phyloP scores from a whole-genome alignment of 2,888 invertebrate genomes.

The Heliconius ethilla region DNA sequence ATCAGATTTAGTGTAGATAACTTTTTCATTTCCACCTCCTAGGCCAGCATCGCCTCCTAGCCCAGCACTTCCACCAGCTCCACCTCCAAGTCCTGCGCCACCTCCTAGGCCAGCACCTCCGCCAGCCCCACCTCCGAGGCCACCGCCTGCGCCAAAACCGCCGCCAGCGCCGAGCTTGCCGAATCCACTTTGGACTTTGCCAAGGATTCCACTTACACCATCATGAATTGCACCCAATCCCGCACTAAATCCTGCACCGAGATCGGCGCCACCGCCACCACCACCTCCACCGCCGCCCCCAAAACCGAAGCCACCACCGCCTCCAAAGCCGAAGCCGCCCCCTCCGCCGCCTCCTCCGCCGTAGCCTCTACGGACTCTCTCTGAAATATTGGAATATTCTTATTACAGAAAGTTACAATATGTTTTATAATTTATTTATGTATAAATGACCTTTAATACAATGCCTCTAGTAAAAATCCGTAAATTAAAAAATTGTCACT shows the following conservation, averaged over 20 bases:
- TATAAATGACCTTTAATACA: background rate
- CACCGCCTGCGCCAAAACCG: conserved; percentile 44
- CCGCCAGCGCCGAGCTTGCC: conserved; percentile 39
- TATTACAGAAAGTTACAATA: background rate
- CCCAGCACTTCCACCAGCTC: conserved; percentile 47
- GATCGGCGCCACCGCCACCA: conserved; percentile 40
- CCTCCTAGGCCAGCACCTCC: conserved; percentile 48
- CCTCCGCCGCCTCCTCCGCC: conserved; percentile 53
- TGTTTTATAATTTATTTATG: background rate
- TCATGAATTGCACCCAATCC: conserved; percentile 57
- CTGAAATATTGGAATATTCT: conserved; percentile 53
- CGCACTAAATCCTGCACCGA: conserved; percentile 47
- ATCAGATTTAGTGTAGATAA: conserved; percentile 66
- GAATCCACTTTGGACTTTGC: conserved; percentile 58
- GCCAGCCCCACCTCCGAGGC: conserved; percentile 51
- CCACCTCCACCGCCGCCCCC: conserved; percentile 53
- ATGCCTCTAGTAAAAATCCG: too few species aligned
- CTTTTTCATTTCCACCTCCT: conserved; percentile 53
- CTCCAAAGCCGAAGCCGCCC: conserved; percentile 51
- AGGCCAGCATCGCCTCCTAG: conserved; percentile 50
- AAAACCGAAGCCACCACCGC: conserved; percentile 53
- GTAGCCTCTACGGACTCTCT: conserved; percentile 60
- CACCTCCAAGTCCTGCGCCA: conserved; percentile 47
- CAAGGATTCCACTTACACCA: conserved; percentile 61
- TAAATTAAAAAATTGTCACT: too few species aligned